Conservation (phyloP, 1,140 invertebrate species). For the Papilio glaucus region DNA sequence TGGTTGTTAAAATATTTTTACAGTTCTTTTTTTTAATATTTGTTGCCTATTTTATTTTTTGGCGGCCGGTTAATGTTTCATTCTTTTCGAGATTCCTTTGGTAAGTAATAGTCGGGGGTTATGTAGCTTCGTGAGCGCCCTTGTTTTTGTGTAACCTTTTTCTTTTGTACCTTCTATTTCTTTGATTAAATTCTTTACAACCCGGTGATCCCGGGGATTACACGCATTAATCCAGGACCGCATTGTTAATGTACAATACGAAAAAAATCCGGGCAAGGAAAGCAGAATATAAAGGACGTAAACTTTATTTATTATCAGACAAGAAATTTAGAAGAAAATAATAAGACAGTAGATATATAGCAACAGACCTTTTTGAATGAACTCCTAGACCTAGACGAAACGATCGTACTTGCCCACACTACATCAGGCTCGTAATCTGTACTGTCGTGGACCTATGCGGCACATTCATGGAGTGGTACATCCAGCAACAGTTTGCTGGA, state of each 20-base stretch:
- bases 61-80: background rate
- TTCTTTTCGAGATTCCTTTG: background rate
- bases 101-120: background rate
- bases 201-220: conserved; percentile 11
- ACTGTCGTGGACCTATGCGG: too few species aligned
- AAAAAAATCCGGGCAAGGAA: conserved; percentile 2
- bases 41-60: background rate
- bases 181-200: conserved; percentile 31
- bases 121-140: background rate
- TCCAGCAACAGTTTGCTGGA: too few species aligned
- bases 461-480: too few species aligned
- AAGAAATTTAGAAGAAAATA: conserved; percentile 29
- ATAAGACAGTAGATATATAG: conserved; percentile 6
- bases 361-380: too few species aligned
- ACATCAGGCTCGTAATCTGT: too few species aligned
- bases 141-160: background rate
- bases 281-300: background rate
- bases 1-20: background rate
- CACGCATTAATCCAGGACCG: conserved; percentile 16
- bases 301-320: background rate
- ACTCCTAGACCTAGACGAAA: too few species aligned
- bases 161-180: conserved; percentile 25
- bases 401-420: too few species aligned
- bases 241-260: conserved; percentile 17
- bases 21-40: background rate